These are phyloP conservation scores for Dolichopus griseipennis DNA, from an alignment of 2,888 invertebrate species.

Conservation along the genomic window DNA sequence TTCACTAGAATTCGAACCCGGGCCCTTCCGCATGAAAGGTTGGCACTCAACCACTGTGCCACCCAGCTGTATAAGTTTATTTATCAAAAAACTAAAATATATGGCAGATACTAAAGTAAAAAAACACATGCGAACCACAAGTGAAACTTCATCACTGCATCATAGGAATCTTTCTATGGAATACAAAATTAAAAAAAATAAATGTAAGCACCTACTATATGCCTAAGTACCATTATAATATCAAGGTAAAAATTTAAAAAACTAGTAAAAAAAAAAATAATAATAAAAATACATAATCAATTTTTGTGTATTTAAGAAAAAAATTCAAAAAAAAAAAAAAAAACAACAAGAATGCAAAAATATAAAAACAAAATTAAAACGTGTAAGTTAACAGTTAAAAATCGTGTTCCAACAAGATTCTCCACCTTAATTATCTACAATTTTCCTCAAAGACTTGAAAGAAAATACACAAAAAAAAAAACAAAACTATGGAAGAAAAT, in stretches of 20 bases:
- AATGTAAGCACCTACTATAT: neutral
- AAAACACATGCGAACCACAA: too few species aligned
- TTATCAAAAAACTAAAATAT: too few species aligned
- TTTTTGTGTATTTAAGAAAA: neutral
- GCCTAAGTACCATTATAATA: too few species aligned
- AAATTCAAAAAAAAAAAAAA: neutral
- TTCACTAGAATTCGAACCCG: too few species aligned
- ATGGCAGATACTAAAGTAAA: too few species aligned
- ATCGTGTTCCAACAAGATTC: constrained; percentile 16
- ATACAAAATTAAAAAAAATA: neutral
- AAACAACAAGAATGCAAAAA: neutral
- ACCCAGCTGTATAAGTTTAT: too few species aligned
- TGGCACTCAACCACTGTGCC: too few species aligned
- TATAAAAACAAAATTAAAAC: constrained; percentile 7
- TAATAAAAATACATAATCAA: neutral
- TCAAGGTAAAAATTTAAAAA: too few species aligned
- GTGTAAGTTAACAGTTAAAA: constrained; percentile 18
- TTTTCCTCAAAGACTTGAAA: constrained; percentile 11
- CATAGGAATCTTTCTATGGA: neutral
- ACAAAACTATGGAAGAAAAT: neutral
- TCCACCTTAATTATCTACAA: constrained; percentile 18
- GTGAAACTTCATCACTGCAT: too few species aligned
- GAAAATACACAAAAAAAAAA: neutral
- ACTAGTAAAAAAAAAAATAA: neutral
- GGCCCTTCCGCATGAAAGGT: too few species aligned